phyloP scores from a whole-genome alignment of 37 sponge, comb jelly and placozoan species.

The Cliona cf. orientalis region DNA sequence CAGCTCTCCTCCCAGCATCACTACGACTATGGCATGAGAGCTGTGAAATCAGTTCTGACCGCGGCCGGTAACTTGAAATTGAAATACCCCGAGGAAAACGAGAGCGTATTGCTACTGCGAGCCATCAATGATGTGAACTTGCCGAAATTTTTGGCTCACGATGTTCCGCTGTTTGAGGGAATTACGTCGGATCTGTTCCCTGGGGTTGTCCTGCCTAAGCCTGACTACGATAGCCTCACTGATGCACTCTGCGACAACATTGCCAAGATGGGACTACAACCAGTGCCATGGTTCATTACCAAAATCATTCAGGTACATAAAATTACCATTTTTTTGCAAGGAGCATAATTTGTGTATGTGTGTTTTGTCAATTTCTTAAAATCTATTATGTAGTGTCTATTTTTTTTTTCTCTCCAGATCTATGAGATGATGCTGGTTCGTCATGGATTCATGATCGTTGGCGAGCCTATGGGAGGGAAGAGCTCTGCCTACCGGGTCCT shows the following conservation, averaged over 20 bases:
- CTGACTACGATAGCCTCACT: constrained; percentile 85
- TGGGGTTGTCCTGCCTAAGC: constrained; percentile 87
- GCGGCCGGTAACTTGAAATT: constrained; percentile 98
- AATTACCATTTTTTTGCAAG: not conserved
- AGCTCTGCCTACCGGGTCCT: constrained; percentile 94
- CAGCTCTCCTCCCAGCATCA: constrained; percentile 99
- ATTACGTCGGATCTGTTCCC: constrained; percentile 96
- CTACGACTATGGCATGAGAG: constrained; percentile 98
- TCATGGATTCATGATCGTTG: constrained; percentile 99
- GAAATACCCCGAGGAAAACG: constrained; percentile 90
- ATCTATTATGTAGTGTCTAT: not conserved
- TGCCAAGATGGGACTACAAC: constrained; percentile 85
- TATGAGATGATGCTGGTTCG: constrained; percentile 99
- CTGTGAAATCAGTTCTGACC: constrained; percentile 95
- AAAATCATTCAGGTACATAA: constrained; percentile 91
- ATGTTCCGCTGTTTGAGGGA: constrained; percentile 95
- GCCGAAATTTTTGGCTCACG: constrained; percentile 97
- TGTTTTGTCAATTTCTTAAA: not conserved
- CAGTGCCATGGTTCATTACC: constrained; percentile 94
- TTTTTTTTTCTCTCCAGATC: constrained; percentile 45
- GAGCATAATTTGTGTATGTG: not conserved
- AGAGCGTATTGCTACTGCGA: constrained; percentile 89
- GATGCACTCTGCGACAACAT: constrained; percentile 85
- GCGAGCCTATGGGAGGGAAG: constrained; percentile 97
- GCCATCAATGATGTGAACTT: constrained; percentile 98